Percentiles rank a stretch among this genome's conserved stretches.
Evolutionary conservation across 2,797 vertebrate genomes (phyloP).

Genomic region (Trachurus trachurus): DNA sequence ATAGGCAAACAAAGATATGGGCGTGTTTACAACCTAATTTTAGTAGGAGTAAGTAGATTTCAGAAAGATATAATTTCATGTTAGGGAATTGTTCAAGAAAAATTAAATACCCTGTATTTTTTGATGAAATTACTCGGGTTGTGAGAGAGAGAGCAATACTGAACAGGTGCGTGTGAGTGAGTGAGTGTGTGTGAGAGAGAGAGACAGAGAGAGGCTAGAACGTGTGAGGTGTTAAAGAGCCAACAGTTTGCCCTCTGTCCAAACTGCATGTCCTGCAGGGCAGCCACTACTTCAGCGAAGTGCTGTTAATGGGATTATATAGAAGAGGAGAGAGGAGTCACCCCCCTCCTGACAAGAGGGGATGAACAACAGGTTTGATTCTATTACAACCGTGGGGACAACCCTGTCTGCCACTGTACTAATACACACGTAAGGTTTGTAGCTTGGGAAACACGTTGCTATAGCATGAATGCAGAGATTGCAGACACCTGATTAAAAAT

Average conservation of each 20-base stretch:
- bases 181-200: neutral
- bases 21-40: neutral
- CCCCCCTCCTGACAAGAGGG: slow-evolving; percentile 39
- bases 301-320: slow-evolving; percentile 77
- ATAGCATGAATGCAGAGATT: neutral
- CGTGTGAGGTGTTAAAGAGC: slow-evolving; percentile 66
- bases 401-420: slow-evolving; percentile 25
- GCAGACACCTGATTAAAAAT: too few species aligned
- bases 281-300: slow-evolving; percentile 63
- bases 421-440: slow-evolving; percentile 28
- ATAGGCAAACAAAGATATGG: slow-evolving; percentile 19
- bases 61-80: neutral
- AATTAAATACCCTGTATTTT: neutral
- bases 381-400: slow-evolving; percentile 68
- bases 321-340: slow-evolving; percentile 38
- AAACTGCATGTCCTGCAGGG: slow-evolving; percentile 56
- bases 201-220: neutral
- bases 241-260: slow-evolving; percentile 54
- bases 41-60: too few species aligned
- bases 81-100: neutral
- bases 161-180: neutral
- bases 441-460: neutral
- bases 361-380: slow-evolving; percentile 61
- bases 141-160: neutral
- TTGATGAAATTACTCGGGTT: neutral